phyloP scores from a whole-genome alignment of 1,140 invertebrate species.

The Drosophila teissieri region DNA sequence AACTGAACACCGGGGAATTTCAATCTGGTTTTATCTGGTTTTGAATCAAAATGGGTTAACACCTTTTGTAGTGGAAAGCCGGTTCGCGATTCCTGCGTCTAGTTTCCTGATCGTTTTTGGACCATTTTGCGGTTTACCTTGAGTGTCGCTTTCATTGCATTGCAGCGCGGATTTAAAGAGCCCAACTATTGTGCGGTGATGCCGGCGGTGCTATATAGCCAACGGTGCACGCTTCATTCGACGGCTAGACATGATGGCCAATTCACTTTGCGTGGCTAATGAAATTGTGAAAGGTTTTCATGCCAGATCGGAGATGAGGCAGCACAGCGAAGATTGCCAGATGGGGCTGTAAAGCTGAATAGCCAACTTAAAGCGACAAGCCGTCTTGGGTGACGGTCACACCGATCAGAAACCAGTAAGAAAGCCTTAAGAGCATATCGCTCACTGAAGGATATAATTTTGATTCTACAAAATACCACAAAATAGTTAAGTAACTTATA shows the following conservation, averaged over 20 bases:
- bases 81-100: slow-evolving; percentile 63
- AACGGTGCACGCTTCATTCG: slow-evolving; percentile 17
- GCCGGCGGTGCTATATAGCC: neutral
- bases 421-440: neutral
- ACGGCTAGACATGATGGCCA: slow-evolving; percentile 43
- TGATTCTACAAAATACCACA: too few species aligned
- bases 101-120: slow-evolving; percentile 36
- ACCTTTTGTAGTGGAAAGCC: slow-evolving; percentile 56
- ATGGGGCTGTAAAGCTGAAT: slow-evolving; percentile 15
- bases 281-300: slow-evolving; percentile 79
- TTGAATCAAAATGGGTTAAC: slow-evolving; percentile 77
- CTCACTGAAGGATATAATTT: neutral
- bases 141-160: slow-evolving; percentile 57
- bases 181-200: slow-evolving; percentile 69
- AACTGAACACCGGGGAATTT: neutral
- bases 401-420: slow-evolving; percentile 21
- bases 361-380: slow-evolving; percentile 31
- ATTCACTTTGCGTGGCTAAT: slow-evolving; percentile 56
- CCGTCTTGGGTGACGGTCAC: slow-evolving; percentile 39
- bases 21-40: slow-evolving; percentile 41
- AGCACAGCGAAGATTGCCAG: slow-evolving; percentile 29
- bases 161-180: slow-evolving; percentile 80
- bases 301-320: slow-evolving; percentile 60
- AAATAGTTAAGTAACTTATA: too few species aligned
- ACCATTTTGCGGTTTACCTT: slow-evolving; percentile 68